Evolutionary conservation across 2,888 invertebrate genomes (phyloP).

Genomic region (Morpho deidamia): DNA sequence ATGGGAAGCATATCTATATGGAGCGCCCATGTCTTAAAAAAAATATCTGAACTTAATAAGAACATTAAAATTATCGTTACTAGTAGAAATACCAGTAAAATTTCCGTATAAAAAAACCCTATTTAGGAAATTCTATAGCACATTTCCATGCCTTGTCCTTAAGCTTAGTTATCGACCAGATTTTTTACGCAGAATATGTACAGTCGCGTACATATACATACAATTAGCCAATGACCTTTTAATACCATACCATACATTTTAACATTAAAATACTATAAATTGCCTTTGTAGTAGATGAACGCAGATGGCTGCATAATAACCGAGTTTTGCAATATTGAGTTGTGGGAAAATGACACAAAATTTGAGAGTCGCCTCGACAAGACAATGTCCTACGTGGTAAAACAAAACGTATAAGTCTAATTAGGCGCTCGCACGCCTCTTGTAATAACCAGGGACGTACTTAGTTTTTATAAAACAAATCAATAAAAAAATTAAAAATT

Average conservation of each 20-base stretch:
- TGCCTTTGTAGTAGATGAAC: slow-evolving; percentile 27
- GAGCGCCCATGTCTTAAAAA: too few relatives aligned
- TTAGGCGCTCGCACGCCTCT: slow-evolving; percentile 53
- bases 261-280: slow-evolving; percentile 1
- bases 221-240: too few relatives aligned
- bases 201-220: too few relatives aligned
- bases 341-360: slow-evolving; percentile 64
- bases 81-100: too few relatives aligned
- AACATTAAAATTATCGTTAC: too few relatives aligned
- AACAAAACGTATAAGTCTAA: slow-evolving; percentile 65
- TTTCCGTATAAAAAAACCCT: too few relatives aligned
- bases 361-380: slow-evolving; percentile 49
- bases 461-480: neutral
- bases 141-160: too few relatives aligned
- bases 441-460: slow-evolving; percentile 29
- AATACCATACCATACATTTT: neutral
- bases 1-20: too few relatives aligned
- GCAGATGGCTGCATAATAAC: slow-evolving; percentile 45
- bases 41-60: too few relatives aligned
- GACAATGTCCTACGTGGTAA: slow-evolving; percentile 57
- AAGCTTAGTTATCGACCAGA: too few relatives aligned
- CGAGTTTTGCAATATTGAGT: slow-evolving; percentile 56
- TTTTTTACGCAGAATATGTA: too few relatives aligned
- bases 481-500: neutral
- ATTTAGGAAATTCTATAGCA: too few relatives aligned